A percentile compares a stretch with the other conserved stretches of the same genome.
These are phyloP conservation scores for Regulus satrapa DNA, from an alignment of 2,113 vertebrate species.

Conservation along the genomic window DNA sequence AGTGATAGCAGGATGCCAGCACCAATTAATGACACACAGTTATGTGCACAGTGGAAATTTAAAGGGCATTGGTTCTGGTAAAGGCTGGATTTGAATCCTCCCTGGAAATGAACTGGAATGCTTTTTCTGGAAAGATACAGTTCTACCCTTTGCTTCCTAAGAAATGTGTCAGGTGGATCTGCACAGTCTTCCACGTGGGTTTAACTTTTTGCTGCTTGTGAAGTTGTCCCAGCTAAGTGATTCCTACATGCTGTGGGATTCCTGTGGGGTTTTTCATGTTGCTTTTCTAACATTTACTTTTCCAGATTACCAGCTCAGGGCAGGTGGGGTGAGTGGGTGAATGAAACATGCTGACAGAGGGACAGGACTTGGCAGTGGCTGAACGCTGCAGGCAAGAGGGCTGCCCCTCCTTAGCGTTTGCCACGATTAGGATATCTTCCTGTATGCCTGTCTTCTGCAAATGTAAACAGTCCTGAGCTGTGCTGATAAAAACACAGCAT, in stretches of 20 bases:
- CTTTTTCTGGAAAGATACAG: neutral
- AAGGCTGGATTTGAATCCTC: neutral
- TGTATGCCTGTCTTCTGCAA: neutral
- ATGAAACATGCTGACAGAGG: neutral
- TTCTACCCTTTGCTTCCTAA: neutral
- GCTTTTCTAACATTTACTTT: neutral
- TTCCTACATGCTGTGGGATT: neutral
- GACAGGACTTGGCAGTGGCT: neutral
- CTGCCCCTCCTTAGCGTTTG: neutral
- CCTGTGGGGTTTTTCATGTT: neutral
- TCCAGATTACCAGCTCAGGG: neutral
- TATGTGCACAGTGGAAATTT: neutral
- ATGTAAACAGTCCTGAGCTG: neutral
- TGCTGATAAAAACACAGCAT: neutral
- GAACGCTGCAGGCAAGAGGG: neutral
- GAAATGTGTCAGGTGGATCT: neutral
- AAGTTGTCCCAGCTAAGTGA: neutral
- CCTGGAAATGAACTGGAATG: neutral
- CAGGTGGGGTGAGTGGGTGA: neutral
- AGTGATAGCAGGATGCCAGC: neutral
- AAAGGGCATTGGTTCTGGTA: neutral
- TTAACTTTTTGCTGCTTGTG: neutral
- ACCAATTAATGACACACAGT: neutral
- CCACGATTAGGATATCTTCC: neutral
- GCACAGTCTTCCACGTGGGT: neutral